Conservation (phyloP, 2,888 invertebrate species). For the Piscicola geometra region DNA sequence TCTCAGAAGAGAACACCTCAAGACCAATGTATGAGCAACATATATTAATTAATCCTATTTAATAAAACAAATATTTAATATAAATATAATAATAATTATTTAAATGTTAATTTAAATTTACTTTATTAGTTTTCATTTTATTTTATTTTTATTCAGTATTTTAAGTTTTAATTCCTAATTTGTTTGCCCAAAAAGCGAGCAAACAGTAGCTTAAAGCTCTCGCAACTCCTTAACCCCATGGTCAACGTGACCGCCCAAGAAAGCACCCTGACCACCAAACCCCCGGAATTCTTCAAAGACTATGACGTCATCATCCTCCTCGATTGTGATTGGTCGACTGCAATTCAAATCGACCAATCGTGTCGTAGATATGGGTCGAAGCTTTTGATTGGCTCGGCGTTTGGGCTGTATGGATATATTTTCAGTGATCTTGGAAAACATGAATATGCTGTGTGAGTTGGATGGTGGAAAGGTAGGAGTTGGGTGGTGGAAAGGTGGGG, state of each 20-base stretch:
- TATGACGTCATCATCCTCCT: constrained; percentile 82
- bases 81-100: neutral
- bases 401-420: constrained; percentile 86
- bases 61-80: neutral
- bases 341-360: constrained; percentile 69
- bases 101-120: no score
- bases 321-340: constrained; percentile 67
- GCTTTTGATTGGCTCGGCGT: constrained; percentile 84
- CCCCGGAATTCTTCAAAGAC: constrained; percentile 66
- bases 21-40: constrained; percentile 67
- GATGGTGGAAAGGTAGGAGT: neutral
- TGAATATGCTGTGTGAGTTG: constrained; percentile 67
- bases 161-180: no score
- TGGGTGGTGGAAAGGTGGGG: neutral
- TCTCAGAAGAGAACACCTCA: constrained; percentile 67
- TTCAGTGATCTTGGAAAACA: constrained; percentile 83
- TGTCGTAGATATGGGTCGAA: constrained; percentile 65
- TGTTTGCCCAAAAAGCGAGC: no score
- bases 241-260: constrained; percentile 67
- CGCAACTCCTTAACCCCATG: constrained; percentile 85
- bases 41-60: no score
- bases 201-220: constrained; percentile 71
- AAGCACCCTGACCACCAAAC: constrained; percentile 65
- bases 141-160: no score
- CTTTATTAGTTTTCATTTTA: no score